Evolutionary conservation across 1,140 invertebrate species (phyloP).

Genomic region (Drosophila quadrilineata): DNA sequence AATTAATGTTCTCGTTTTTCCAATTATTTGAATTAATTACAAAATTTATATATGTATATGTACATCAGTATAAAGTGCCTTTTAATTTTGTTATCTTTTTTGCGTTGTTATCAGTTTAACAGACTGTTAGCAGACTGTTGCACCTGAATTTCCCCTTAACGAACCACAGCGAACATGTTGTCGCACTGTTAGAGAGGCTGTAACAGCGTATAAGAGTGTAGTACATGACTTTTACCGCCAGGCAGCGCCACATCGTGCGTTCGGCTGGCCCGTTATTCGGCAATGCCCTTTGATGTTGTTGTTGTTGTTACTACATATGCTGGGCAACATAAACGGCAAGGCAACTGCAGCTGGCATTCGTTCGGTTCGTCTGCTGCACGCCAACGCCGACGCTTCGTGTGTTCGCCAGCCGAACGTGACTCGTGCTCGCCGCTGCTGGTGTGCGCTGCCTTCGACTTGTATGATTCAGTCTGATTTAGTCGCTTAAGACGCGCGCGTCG

Average conservation of each 20-base stretch:
- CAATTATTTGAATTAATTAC: too few species aligned
- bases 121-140: slow-evolving; percentile 10
- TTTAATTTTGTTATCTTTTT: slow-evolving; percentile 19
- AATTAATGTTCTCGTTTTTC: too few species aligned
- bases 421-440: too few species aligned
- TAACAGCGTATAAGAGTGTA: slow-evolving; percentile 39
- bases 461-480: slow-evolving; percentile 39
- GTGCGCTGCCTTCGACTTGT: slow-evolving; percentile 15
- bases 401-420: too few species aligned
- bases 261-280: background rate
- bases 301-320: too few species aligned
- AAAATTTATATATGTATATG: too few species aligned
- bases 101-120: background rate
- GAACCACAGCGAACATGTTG: slow-evolving; percentile 10
- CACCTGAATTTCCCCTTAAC: slow-evolving; percentile 22
- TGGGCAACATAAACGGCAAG: slow-evolving; percentile 19
- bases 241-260: slow-evolving; percentile 13
- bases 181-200: background rate
- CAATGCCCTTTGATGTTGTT: slow-evolving; percentile 8
- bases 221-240: background rate
- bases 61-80: too few species aligned
- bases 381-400: background rate
- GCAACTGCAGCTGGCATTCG: slow-evolving; percentile 5
- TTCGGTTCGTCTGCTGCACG: slow-evolving; percentile 9
- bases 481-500: slow-evolving; percentile 41